Percentiles rank a stretch among this genome's conserved stretches.
phyloP scores from a whole-genome alignment of 2,888 invertebrate species.

The Ormyrus nitidulus region DNA sequence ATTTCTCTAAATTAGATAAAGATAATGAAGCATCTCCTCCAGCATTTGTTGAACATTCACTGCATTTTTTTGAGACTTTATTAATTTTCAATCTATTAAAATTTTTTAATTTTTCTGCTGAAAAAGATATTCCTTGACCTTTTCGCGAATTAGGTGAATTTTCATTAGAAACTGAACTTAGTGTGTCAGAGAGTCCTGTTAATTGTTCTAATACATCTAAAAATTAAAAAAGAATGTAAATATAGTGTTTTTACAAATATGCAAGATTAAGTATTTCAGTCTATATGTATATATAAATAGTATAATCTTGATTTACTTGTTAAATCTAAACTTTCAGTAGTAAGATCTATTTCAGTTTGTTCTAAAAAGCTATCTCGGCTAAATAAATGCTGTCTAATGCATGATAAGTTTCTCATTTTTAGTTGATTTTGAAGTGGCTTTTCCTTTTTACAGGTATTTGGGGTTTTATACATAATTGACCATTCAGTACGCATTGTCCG shows the following conservation, averaged over 20 bases:
- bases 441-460: constrained; percentile 56
- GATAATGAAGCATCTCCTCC: constrained; percentile 66
- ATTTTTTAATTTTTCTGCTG: constrained; percentile 35
- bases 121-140: constrained; percentile 11
- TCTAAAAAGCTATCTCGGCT: constrained; percentile 68
- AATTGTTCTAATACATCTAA: constrained; percentile 67
- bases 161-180: constrained; percentile 49
- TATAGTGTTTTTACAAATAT: background rate
- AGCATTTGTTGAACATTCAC: constrained; percentile 62
- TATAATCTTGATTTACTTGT: constrained; percentile 64
- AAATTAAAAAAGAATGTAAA: constrained; percentile 26
- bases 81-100: constrained; percentile 26
- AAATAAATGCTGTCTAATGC: constrained; percentile 71
- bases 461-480: constrained; percentile 73
- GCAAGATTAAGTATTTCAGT: background rate
- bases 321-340: constrained; percentile 68
- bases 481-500: constrained; percentile 69
- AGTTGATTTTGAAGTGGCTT: constrained; percentile 49
- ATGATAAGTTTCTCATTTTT: constrained; percentile 64
- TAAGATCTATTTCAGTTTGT: constrained; percentile 63
- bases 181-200: constrained; percentile 62
- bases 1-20: constrained; percentile 33
- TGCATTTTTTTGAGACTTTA: constrained; percentile 46
- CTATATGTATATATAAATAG: background rate
- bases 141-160: constrained; percentile 3